Evolutionary conservation across 1,140 invertebrate genomes (phyloP).

Genomic region (Brachystomella parvula): DNA sequence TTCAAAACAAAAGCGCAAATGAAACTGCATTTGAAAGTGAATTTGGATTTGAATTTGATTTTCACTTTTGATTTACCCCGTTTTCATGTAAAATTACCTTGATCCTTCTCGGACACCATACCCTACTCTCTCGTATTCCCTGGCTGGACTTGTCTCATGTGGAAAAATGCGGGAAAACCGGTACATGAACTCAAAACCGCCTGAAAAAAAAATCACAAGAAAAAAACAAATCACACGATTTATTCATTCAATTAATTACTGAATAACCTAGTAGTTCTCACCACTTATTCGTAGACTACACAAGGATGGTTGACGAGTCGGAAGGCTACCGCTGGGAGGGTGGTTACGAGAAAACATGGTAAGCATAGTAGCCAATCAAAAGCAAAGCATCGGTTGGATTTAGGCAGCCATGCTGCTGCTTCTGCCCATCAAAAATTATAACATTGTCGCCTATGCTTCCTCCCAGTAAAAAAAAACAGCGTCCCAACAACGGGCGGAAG

Average conservation of each 20-base stretch:
- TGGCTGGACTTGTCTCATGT: neutral
- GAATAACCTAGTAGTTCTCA: neutral
- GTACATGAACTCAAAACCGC: neutral
- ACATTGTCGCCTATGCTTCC: neutral
- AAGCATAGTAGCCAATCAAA: conserved; percentile 38
- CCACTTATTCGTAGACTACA: neutral
- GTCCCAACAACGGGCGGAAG: too few relatives aligned
- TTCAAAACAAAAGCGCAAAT: too few relatives aligned
- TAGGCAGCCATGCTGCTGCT: neutral
- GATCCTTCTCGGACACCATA: neutral
- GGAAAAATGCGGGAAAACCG: neutral
- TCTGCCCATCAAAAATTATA: neutral
- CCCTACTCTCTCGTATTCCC: neutral
- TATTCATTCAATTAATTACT: too few relatives aligned
- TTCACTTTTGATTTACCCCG: too few relatives aligned
- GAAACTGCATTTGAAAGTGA: too few relatives aligned
- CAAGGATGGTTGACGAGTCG: conserved; percentile 63
- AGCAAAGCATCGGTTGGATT: neutral
- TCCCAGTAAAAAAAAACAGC: neutral
- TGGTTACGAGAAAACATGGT: conserved; percentile 95
- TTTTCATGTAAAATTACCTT: too few relatives aligned
- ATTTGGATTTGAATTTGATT: too few relatives aligned
- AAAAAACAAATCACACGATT: neutral
- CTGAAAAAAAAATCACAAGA: neutral
- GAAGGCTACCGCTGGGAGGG: conserved; percentile 92